phyloP scores from a whole-genome alignment of 2,888 invertebrate genomes.

The Phaonia tiefii region DNA sequence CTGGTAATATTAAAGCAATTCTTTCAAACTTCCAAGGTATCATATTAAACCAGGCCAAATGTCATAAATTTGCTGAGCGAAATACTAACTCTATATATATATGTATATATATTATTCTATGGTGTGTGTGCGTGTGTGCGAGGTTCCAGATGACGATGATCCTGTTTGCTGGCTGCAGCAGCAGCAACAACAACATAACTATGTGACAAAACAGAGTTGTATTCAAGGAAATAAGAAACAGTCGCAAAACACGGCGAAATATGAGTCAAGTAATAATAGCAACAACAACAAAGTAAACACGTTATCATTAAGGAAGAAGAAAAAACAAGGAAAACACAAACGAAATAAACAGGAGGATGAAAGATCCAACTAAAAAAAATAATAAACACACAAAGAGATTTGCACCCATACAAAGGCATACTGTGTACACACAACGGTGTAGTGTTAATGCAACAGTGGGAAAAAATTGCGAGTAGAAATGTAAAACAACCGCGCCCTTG shows the following conservation, averaged over 20 bases:
- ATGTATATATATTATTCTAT: too few species aligned
- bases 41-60: too few species aligned
- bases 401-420: slow-evolving; percentile 34
- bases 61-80: too few species aligned
- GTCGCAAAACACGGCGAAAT: too few species aligned
- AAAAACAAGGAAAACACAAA: slow-evolving; percentile 29
- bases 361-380: slow-evolving; percentile 33
- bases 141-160: slow-evolving; percentile 3
- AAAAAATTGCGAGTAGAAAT: slow-evolving; percentile 35
- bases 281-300: slow-evolving; percentile 41
- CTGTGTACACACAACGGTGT: not conserved
- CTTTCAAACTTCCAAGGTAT: too few species aligned
- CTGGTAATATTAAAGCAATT: too few species aligned
- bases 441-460: slow-evolving; percentile 57
- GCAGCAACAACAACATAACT: slow-evolving; percentile 7
- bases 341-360: slow-evolving; percentile 54
- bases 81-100: too few species aligned
- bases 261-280: too few species aligned
- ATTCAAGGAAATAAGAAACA: slow-evolving; percentile 34
- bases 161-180: not conserved
- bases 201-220: slow-evolving; percentile 60
- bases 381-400: slow-evolving; percentile 16
- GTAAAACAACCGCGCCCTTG: slow-evolving; percentile 65
- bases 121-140: too few species aligned
- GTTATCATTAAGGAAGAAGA: slow-evolving; percentile 20